Evolutionary conservation across 2,113 vertebrate species (phyloP).

Genomic region (Trogon melanurus): DNA sequence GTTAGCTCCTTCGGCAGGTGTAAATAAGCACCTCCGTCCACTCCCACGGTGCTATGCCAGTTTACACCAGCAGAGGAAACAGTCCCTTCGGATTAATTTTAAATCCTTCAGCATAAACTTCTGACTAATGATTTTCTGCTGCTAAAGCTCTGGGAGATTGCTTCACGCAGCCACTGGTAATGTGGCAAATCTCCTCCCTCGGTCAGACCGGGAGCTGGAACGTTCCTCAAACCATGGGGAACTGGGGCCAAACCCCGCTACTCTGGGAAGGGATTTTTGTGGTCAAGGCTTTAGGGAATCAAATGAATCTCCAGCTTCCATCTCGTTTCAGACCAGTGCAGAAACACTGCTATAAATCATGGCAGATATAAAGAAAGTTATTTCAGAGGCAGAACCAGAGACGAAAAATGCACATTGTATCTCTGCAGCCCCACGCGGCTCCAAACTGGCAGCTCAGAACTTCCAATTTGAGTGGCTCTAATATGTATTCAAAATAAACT

Average conservation of each 20-base stretch:
- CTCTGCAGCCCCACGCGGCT: background rate
- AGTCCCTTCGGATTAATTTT: background rate
- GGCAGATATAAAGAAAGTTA: background rate
- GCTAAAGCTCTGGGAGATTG: background rate
- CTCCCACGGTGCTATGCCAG: background rate
- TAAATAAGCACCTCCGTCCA: background rate
- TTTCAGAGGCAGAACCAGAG: background rate
- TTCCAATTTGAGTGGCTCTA: background rate
- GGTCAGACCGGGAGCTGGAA: background rate
- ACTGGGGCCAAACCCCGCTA: background rate
- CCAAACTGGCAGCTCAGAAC: background rate
- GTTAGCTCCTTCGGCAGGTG: background rate
- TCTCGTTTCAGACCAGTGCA: background rate
- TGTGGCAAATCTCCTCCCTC: background rate
- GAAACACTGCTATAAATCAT: slow-evolving; percentile 23
- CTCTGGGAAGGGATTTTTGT: background rate
- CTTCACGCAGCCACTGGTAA: background rate
- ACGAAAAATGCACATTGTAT: background rate
- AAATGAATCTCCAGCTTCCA: background rate
- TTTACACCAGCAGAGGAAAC: background rate
- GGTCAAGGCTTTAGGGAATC: background rate
- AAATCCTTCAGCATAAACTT: background rate
- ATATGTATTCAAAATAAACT: slow-evolving; percentile 3
- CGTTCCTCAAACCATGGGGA: background rate
- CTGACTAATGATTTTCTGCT: slow-evolving; percentile 29